Evolutionary conservation across 2,888 invertebrate species (phyloP), one percentile per base, ranked within the genome.

Genomic region (Choreutis nemorana): DNA sequence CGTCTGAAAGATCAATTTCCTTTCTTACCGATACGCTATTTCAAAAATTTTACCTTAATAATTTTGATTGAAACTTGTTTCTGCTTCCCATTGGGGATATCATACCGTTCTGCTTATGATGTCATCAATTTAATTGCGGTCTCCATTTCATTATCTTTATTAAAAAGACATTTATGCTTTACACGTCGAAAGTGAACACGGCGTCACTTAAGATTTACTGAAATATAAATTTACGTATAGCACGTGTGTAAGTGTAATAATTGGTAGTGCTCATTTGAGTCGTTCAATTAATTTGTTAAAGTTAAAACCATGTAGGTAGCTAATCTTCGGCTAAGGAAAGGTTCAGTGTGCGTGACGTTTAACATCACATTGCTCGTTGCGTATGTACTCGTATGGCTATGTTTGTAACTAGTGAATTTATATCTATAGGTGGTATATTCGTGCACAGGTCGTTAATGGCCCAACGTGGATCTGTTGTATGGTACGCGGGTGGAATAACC

Each of bases 401-500:
- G 47, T 50, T 47, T 55, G 50, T 50, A 49, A 39, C 53, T 45
- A 44, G 39, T 18, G 23, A 26, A 41, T 40, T 41, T 34, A 36
- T 42, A 40, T 45, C 41, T 54, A 50, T 55, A 53, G 42, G 44
- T 48, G 42, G 51, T 50, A 63, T 57, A 60, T 59, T 66, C 66
- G 65, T 68, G 68, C 60, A 57, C 64, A 55, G 61, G 62, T 67
- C 71, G 67, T 67, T 68, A 67, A 66, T 68, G 64, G 65, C 64
- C 58, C 55, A 58, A 55, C 62, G 65, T 65, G 62, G 63, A 70
- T 68, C 67, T 63, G 66, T 63, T 65, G 63, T 65, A 56, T 57
- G 59, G 61, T 65, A 60, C 64, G 60, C 65, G 64, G 60, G 73
- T 66, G 75, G 70, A 73, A 75, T 71, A 72, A 72, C 73, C 73